Conservation (phyloP, 2,888 invertebrate species). For the Cheilosia variabilis region DNA sequence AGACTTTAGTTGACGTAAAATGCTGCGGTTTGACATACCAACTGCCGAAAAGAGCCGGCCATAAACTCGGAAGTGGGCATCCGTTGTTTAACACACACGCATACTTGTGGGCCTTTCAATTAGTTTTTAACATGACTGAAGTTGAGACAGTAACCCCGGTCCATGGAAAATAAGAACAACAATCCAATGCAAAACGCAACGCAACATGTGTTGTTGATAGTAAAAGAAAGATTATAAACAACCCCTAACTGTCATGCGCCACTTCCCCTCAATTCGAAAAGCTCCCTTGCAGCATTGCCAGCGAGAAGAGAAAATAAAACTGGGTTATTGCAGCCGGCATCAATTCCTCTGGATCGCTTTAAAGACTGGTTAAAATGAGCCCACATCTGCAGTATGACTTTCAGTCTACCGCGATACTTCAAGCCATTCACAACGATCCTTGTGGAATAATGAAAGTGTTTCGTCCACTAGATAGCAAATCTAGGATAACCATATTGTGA, state of each 20-base stretch:
- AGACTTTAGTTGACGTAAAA: slow-evolving; percentile 1
- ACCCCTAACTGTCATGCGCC: slow-evolving; percentile 52
- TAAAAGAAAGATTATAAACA: slow-evolving; percentile 41
- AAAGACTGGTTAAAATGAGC: slow-evolving; percentile 46
- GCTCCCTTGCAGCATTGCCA: slow-evolving; percentile 52
- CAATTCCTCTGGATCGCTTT: slow-evolving; percentile 31
- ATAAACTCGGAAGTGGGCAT: slow-evolving; percentile 23
- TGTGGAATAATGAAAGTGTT: slow-evolving; percentile 14
- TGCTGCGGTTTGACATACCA: neutral
- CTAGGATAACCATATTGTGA: slow-evolving; percentile 45
- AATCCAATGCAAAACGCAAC: slow-evolving; percentile 40
- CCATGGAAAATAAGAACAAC: too few species aligned
- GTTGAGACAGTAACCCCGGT: too few species aligned
- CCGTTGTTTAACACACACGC: neutral
- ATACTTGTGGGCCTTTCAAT: slow-evolving; percentile 11
- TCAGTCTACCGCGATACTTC: slow-evolving; percentile 65
- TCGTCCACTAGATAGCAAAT: slow-evolving; percentile 2
- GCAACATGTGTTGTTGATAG: slow-evolving; percentile 62
- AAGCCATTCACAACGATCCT: slow-evolving; percentile 38
- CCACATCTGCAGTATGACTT: slow-evolving; percentile 62
- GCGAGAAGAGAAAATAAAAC: neutral
- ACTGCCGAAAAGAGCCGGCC: neutral
- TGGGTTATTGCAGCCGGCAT: slow-evolving; percentile 67
- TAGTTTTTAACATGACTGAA: too few species aligned
- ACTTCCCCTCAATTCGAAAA: slow-evolving; percentile 51